phyloP scores from a whole-genome alignment of 2,888 invertebrate species.

The Drosophila limbata region DNA sequence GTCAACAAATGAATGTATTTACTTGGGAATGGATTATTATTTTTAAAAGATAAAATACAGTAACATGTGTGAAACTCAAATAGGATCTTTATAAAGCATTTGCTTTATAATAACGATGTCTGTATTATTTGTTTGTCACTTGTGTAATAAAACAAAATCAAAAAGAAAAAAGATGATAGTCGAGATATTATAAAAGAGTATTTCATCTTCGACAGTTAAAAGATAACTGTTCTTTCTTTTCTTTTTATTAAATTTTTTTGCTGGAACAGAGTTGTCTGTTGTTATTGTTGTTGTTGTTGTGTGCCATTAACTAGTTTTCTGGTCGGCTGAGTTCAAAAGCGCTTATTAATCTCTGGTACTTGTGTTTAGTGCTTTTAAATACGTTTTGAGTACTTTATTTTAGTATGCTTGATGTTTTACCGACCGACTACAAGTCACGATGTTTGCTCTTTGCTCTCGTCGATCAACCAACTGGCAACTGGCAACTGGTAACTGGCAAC shows the following conservation, averaged over 20 bases:
- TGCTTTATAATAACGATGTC: background rate
- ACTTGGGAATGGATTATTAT: too few species aligned
- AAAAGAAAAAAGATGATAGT: background rate
- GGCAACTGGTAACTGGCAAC: conserved; percentile 7
- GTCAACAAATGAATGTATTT: background rate
- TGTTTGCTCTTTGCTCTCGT: conserved; percentile 52
- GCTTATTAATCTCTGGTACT: conserved; percentile 83
- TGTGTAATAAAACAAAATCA: background rate
- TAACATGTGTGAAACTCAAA: too few species aligned
- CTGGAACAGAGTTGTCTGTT: conserved; percentile 38
- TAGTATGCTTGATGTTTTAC: conserved; percentile 81
- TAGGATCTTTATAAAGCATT: too few species aligned
- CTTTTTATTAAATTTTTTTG: conserved; percentile 5
- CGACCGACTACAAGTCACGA: conserved; percentile 75
- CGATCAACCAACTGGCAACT: conserved; percentile 31
- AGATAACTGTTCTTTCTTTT: conserved; percentile 20
- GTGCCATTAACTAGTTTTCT: conserved; percentile 82
- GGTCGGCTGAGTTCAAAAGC: conserved; percentile 84
- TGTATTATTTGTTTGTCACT: background rate
- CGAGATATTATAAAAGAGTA: conserved; percentile 8
- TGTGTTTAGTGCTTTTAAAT: conserved; percentile 82
- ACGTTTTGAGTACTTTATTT: conserved; percentile 83
- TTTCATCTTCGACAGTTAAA: conserved; percentile 11
- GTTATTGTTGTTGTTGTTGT: conserved; percentile 38
- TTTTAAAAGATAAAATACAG: too few species aligned